These are phyloP conservation scores for Chrysaora quinquecirrha DNA, from an alignment of 30 jellyfish, hydroid and myxozoan genomes.

Conservation along the genomic window DNA sequence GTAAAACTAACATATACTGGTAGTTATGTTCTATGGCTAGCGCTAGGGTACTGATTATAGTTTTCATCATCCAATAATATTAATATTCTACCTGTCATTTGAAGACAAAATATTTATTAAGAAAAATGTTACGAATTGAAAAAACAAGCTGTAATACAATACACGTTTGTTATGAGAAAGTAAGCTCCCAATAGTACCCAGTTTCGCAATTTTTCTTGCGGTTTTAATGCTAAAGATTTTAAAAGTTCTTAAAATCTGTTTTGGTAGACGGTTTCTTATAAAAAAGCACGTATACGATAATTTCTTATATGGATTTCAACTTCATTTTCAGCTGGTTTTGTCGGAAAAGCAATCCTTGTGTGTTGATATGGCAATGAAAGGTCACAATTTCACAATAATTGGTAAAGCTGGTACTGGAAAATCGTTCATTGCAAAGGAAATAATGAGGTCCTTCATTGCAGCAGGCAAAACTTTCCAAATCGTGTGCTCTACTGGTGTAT, in stretches of 20 bases:
- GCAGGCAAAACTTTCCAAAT: constrained; percentile 2
- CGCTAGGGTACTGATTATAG: neutral
- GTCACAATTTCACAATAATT: neutral
- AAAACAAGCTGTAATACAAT: neutral
- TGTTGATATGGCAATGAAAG: neutral
- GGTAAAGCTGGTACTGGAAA: no score
- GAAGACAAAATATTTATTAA: neutral
- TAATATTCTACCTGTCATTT: neutral
- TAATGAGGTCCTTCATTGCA: neutral
- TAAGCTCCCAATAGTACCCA: neutral
- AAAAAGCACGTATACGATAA: neutral
- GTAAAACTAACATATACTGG: neutral
- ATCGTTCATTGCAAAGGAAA: constrained; percentile 1
- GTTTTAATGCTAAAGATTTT: neutral
- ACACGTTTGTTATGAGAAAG: neutral
- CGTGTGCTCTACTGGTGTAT: constrained; percentile 1
- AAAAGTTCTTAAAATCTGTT: neutral
- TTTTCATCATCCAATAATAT: neutral
- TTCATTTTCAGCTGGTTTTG: constrained; percentile 1
- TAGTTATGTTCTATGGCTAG: neutral
- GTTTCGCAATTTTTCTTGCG: neutral
- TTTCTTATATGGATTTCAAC: neutral
- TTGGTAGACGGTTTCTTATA: neutral
- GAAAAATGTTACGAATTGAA: neutral
- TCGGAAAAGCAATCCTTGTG: constrained; percentile 4